Base-by-base conservation (phyloP, 1,140 invertebrate species). In the Druon quercuslanigerum region DNA sequence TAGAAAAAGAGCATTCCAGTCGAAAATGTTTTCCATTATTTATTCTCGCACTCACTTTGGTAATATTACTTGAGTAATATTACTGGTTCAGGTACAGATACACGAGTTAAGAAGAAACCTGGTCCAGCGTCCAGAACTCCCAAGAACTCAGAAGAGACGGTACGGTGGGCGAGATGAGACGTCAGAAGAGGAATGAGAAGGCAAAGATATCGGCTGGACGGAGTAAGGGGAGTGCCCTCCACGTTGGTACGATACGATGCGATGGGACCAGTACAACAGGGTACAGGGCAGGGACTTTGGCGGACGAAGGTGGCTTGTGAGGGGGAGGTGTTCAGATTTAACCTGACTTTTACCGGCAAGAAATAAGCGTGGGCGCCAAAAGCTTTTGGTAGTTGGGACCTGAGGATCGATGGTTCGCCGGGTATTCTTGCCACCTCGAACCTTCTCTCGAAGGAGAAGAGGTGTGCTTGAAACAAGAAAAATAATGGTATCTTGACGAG, bases 131-230 rank as follows among this genome's bases (percentile, higher is more conserved):
- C 51, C 74, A 76, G 76, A 17, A 40, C 40, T 40, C 51, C 72
- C 40, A 72, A 76, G 76, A 17, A 56, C 72, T n/a, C 51, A 50
- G n/a, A n/a, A n/a, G n/a, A 33, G 20, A 51, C 17, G 73, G 54
- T 50, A 40, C 56, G 81, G 78, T 78, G 79, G 78, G 81, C 81
- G 78, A 77, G 76, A 82, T 80, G 78, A 82, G 78, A 76, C 77
- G 76, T 82, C 74, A 80, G 76, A 82, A 82, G 78, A 82, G 79
- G 75, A 82, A 78, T 46, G 78, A 82, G 78, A 82, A 76, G 71
- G 66, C 72, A 57, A 46, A 75, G 75, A 79, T 77, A 71, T 73
- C 76, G 52, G 77, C 57, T 51, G 80, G 74, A 74, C 75, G 77
- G 66, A 76, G 76, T 57, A 51, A 71, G 71, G 60, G 73, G 76